phyloP scores from a whole-genome alignment of 2,113 vertebrate genomes.

The Arizona elegans region DNA sequence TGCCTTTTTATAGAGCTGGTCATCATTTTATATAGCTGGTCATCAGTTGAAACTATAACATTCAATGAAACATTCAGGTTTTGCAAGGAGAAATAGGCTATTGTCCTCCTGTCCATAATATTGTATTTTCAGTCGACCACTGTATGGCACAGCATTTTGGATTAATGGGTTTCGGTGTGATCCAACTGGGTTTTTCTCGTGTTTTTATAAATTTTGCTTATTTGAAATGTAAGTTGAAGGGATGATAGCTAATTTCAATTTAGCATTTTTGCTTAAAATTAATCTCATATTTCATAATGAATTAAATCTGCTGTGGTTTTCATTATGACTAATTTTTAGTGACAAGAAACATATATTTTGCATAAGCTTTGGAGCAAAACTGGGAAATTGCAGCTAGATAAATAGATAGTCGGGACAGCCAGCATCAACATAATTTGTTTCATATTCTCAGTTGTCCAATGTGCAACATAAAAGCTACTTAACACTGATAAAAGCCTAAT shows the following conservation, averaged over 20 bases:
- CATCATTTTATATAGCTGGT: not conserved
- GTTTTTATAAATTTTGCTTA: not conserved
- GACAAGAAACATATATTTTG: not conserved
- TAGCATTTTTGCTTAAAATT: not conserved
- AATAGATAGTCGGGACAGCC: not conserved
- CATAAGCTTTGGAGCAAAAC: not conserved
- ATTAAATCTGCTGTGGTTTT: not conserved
- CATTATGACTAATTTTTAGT: not conserved
- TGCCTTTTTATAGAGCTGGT: not conserved
- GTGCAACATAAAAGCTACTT: not conserved
- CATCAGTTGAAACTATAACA: not conserved
- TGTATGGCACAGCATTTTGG: not conserved
- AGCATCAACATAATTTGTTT: not conserved
- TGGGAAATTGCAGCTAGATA: not conserved
- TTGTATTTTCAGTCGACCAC: not conserved
- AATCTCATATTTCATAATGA: not conserved
- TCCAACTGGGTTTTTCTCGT: not conserved
- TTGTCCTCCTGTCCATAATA: not conserved
- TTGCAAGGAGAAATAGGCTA: not conserved
- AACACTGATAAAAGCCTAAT: not conserved
- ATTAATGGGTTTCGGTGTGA: not conserved
- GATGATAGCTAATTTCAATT: not conserved
- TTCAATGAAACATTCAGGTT: not conserved
- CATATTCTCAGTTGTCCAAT: not conserved
- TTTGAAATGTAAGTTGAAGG: not conserved